Evolutionary conservation across 1,140 invertebrate genomes (phyloP).

Genomic region (Andricus grossulariae): DNA sequence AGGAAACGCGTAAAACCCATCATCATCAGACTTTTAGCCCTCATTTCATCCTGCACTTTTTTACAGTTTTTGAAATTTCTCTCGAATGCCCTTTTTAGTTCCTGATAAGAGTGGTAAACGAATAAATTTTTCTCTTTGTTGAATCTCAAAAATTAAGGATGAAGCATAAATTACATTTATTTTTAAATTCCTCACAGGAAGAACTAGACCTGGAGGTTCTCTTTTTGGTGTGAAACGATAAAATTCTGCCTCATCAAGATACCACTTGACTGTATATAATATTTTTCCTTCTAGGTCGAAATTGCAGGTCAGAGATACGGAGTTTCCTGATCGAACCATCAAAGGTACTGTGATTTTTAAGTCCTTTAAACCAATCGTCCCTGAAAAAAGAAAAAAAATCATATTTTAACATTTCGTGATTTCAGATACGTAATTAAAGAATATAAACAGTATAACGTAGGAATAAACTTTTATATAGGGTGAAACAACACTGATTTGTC

Average conservation of each 20-base stretch:
- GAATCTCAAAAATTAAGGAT: background rate
- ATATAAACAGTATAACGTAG: too few species aligned
- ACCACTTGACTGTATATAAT: slow-evolving; percentile 91
- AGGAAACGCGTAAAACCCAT: slow-evolving; percentile 44
- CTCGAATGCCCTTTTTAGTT: too few species aligned
- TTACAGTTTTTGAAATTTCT: too few species aligned
- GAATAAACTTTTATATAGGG: too few species aligned
- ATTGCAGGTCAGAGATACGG: slow-evolving; percentile 84
- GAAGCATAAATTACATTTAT: slow-evolving; percentile 82
- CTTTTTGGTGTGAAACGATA: slow-evolving; percentile 85
- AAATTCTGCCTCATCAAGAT: slow-evolving; percentile 87
- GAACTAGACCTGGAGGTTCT: slow-evolving; percentile 80
- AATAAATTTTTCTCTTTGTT: too few species aligned
- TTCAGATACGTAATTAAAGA: too few species aligned
- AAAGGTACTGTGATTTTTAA: slow-evolving; percentile 85
- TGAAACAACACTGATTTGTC: too few species aligned
- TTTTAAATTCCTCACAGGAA: slow-evolving; percentile 80
- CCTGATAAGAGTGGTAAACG: too few species aligned
- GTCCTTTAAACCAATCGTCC: slow-evolving; percentile 81
- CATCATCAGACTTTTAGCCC: slow-evolving; percentile 36
- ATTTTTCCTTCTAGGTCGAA: slow-evolving; percentile 86
- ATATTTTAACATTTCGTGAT: too few species aligned
- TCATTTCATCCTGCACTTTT: too few species aligned
- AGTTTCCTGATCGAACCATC: slow-evolving; percentile 83
- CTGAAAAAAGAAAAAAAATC: slow-evolving; percentile 66